These are phyloP conservation scores for Mythimna vitellina DNA, from an alignment of 2,888 invertebrate genomes.

Conservation along the genomic window DNA sequence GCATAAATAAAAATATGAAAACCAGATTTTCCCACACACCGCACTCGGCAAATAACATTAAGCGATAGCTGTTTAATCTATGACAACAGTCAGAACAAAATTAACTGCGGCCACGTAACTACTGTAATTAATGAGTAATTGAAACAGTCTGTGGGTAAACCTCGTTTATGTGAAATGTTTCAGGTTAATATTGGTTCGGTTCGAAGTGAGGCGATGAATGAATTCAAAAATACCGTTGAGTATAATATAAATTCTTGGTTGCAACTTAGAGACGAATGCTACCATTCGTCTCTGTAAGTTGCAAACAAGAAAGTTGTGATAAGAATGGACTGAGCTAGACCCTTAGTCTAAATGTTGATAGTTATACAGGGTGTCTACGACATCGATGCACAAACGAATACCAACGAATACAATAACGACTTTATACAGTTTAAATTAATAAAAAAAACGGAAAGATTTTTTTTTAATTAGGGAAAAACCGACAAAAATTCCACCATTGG, in stretches of 20 bases:
- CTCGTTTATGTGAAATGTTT: slow-evolving; percentile 25
- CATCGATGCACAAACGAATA: no score
- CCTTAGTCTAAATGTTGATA: no score
- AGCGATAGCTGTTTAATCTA: slow-evolving; percentile 49
- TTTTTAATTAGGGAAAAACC: no score
- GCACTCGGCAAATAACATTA: slow-evolving; percentile 44
- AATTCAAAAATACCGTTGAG: not conserved
- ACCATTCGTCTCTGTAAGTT: no score
- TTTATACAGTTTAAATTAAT: no score
- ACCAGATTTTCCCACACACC: slow-evolving; percentile 31
- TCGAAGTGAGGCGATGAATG: slow-evolving; percentile 1
- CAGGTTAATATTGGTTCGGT: slow-evolving; percentile 23
- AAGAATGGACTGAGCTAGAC: not conserved
- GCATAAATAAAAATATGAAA: slow-evolving; percentile 16
- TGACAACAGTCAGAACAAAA: slow-evolving; percentile 54
- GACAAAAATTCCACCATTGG: no score
- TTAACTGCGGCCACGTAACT: slow-evolving; percentile 51
- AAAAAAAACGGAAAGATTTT: no score
- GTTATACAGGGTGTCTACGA: no score
- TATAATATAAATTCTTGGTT: not conserved
- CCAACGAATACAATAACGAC: no score
- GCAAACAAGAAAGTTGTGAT: no score
- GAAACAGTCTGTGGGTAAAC: slow-evolving; percentile 30
- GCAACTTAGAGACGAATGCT: not conserved
- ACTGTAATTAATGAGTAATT: slow-evolving; percentile 54